Conservation (phyloP, 2,113 vertebrate species). For the Spilogale gracilis region DNA sequence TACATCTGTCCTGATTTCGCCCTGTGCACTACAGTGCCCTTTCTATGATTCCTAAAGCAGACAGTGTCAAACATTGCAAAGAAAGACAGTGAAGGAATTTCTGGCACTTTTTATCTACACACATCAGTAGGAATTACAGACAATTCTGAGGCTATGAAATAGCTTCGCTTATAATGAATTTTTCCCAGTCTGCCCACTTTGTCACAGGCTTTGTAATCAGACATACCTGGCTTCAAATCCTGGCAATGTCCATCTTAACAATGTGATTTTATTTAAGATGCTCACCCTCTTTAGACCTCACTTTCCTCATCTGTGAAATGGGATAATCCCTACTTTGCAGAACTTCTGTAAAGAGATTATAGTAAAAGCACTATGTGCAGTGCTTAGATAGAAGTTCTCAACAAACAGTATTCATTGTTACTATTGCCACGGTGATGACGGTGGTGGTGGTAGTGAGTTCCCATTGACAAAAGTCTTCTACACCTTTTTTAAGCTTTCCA, state of each 20-base stretch:
- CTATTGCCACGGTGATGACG: background rate
- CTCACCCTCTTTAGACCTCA: background rate
- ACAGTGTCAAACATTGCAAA: background rate
- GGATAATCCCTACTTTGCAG: background rate
- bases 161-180: background rate
- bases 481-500: background rate
- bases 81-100: background rate
- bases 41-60: background rate
- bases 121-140: background rate
- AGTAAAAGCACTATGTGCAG: background rate
- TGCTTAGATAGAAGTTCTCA: background rate
- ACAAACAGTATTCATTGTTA: background rate
- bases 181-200: background rate
- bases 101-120: background rate
- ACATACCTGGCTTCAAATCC: background rate
- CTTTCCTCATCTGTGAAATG: conserved; percentile 9
- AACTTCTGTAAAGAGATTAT: background rate
- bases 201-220: background rate
- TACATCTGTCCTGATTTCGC: background rate
- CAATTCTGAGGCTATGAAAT: background rate
- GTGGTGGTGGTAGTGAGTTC: background rate
- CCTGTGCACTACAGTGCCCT: background rate
- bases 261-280: background rate
- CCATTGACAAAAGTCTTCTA: background rate
- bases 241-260: background rate